Conservation (phyloP, 2,113 vertebrate genomes). For the Canis aureus region DNA sequence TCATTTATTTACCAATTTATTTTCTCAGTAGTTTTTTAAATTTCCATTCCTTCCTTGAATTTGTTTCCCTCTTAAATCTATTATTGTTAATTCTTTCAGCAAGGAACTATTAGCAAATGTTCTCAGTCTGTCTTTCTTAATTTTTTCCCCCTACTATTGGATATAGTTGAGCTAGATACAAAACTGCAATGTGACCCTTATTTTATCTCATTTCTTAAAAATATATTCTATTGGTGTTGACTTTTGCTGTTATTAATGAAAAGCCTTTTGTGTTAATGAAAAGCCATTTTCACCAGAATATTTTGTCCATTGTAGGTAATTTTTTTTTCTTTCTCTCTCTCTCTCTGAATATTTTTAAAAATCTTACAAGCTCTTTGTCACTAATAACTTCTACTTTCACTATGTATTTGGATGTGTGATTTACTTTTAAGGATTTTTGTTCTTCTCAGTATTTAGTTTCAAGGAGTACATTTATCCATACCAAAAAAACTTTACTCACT, state of each 20-base stretch:
- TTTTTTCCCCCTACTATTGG: background rate
- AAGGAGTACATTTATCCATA: background rate
- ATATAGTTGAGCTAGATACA: background rate
- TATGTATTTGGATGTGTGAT: background rate
- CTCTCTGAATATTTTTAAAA: slow-evolving; percentile 15
- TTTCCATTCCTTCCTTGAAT: background rate
- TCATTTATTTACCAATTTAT: background rate
- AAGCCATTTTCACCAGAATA: background rate
- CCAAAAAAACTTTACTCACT: background rate
- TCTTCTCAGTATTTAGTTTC: background rate
- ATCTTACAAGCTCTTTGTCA: background rate
- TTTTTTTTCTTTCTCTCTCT: background rate
- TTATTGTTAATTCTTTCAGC: background rate
- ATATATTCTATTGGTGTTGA: background rate
- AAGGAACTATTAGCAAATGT: background rate
- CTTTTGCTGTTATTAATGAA: background rate
- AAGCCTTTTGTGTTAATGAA: background rate
- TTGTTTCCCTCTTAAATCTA: background rate
- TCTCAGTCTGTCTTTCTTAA: background rate
- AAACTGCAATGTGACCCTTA: background rate
- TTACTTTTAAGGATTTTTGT: background rate
- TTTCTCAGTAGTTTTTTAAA: background rate
- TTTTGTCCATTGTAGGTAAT: background rate
- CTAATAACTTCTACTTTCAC: background rate
- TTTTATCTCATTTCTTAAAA: background rate